A percentile compares a stretch with the other conserved stretches of the same genome.
phyloP scores from a whole-genome alignment of 2,797 vertebrate genomes.

The Neoniphon sammara region DNA sequence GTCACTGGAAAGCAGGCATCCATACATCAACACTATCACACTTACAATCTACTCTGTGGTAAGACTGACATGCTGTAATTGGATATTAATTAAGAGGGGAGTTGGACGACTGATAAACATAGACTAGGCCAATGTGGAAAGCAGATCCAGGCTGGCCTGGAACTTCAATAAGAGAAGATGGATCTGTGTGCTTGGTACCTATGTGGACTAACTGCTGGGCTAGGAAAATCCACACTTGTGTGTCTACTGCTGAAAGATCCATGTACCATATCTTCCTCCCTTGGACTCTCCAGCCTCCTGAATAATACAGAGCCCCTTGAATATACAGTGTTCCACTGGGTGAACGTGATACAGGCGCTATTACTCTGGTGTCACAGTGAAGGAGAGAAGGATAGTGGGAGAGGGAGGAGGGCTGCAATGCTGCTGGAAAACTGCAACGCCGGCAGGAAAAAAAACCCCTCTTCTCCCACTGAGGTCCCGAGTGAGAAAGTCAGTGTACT shows the following conservation, averaged over 20 bases:
- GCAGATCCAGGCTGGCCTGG: neutral
- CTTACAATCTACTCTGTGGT: neutral
- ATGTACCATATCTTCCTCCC: conserved; percentile 23
- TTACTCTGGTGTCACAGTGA: conserved; percentile 65
- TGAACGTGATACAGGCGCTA: conserved; percentile 76
- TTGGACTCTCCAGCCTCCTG: conserved; percentile 46
- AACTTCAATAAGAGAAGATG: neutral
- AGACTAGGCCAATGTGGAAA: neutral
- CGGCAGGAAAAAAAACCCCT: conserved; percentile 26
- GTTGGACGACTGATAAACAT: too few species aligned
- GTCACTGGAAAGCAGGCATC: too few species aligned
- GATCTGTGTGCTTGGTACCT: neutral
- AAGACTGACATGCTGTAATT: neutral
- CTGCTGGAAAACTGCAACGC: conserved; percentile 53
- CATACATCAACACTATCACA: neutral
- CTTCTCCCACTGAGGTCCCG: conserved; percentile 7
- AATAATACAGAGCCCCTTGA: conserved; percentile 84
- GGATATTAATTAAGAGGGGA: neutral
- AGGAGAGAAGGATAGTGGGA: conserved; percentile 12
- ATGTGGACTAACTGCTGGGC: conserved; percentile 6
- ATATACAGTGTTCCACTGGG: conserved; percentile 76
- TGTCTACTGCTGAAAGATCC: conserved; percentile 21
- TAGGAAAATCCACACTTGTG: conserved; percentile 8
- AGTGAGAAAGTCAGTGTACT: neutral
- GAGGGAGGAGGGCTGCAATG: conserved; percentile 34